phyloP scores from a whole-genome alignment of 2,113 vertebrate species.

The Dicaeum eximium region DNA sequence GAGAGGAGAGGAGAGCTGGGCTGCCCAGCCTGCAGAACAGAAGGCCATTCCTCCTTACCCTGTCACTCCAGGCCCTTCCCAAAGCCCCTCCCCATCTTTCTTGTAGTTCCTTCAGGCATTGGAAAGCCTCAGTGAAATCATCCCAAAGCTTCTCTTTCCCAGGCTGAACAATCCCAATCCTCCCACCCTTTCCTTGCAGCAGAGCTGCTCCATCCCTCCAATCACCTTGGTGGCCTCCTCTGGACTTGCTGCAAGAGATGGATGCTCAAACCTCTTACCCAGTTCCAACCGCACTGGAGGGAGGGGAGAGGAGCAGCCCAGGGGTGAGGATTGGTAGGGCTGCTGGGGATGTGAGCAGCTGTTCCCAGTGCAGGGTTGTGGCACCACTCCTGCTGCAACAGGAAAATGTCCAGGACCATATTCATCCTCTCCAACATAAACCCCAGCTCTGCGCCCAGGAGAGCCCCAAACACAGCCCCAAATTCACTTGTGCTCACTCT shows the following conservation, averaged over 20 bases:
- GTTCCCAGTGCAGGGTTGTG: neutral
- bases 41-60: neutral
- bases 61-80: neutral
- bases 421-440: neutral
- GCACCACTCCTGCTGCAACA: neutral
- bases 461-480: neutral
- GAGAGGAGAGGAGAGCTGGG: neutral
- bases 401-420: neutral
- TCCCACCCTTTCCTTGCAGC: neutral
- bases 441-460: fast-evolving
- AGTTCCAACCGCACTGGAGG: fast-evolving
- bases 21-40: neutral
- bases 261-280: neutral
- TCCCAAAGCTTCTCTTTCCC: neutral
- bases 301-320: neutral
- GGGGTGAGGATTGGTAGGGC: neutral
- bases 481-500: neutral
- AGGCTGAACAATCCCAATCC: neutral
- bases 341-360: neutral
- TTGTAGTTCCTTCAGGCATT: neutral
- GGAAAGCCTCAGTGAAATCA: neutral
- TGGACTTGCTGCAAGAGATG: neutral
- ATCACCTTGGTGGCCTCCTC: neutral
- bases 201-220: neutral
- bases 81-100: neutral